Conservation (phyloP, 2,888 invertebrate genomes). For the Macrosoma leucophasiata region DNA sequence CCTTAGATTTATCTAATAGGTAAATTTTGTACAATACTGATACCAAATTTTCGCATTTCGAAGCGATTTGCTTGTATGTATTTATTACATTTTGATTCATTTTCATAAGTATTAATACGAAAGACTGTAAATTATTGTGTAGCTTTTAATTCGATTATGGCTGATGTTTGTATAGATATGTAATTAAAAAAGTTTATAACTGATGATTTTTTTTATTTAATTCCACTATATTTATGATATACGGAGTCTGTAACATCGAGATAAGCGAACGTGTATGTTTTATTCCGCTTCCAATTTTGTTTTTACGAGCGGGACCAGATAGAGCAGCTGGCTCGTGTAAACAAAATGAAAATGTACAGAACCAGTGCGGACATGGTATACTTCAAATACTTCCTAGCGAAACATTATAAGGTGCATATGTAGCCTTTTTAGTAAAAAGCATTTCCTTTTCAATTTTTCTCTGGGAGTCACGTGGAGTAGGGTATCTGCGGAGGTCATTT, state of each 20-base stretch:
- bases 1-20: conserved; percentile 44
- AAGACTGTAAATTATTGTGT: conserved; percentile 75
- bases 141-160: conserved; percentile 59
- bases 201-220: conserved; percentile 33
- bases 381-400: too few relatives aligned
- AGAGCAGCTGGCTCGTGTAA: conserved; percentile 59
- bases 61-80: conserved; percentile 64
- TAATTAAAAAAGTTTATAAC: conserved; percentile 71
- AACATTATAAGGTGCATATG: too few relatives aligned
- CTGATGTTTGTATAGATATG: conserved; percentile 71
- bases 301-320: conserved; percentile 55
- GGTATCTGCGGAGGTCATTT: too few relatives aligned
- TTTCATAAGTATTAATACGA: conserved; percentile 70
- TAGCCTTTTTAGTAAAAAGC: too few relatives aligned
- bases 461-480: too few relatives aligned
- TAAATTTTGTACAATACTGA: conserved; percentile 73
- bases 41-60: conserved; percentile 73
- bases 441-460: too few relatives aligned
- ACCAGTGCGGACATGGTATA: too few relatives aligned
- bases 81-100: conserved; percentile 63
- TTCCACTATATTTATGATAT: conserved; percentile 7
- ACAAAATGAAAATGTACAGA: conserved; percentile 59
- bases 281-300: conserved; percentile 57
- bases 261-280: conserved; percentile 46
- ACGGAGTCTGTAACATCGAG: conserved; percentile 36